These are phyloP conservation scores for Desmodus rotundus DNA, from an alignment of 2,113 vertebrate species.

Conservation along the genomic window DNA sequence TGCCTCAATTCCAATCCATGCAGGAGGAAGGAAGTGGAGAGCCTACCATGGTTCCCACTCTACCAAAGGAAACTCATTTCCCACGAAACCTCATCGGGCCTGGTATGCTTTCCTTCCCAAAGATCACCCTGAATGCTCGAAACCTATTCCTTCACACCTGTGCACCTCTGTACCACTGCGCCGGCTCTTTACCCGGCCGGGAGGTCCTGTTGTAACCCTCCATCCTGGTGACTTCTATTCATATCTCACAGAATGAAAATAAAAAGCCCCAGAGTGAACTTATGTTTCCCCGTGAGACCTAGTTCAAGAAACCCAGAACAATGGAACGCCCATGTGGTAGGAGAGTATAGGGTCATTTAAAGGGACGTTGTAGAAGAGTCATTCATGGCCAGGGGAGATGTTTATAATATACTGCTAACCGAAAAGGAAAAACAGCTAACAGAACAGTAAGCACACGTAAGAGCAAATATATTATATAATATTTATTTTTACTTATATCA, in stretches of 20 bases:
- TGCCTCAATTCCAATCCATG: neutral
- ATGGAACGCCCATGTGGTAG: no score
- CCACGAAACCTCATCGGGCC: neutral
- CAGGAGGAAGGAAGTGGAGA: neutral
- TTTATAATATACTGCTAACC: neutral
- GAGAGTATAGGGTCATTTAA: neutral
- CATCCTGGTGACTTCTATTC: neutral
- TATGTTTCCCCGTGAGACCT: neutral
- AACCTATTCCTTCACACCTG: neutral
- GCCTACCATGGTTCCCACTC: neutral
- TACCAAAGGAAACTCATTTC: neutral
- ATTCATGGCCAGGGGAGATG: neutral
- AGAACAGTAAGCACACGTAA: neutral
- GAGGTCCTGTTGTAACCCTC: neutral
- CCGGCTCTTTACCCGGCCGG: neutral
- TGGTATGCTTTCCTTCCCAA: neutral
- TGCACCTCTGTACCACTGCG: rapidly evolving
- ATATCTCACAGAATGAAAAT: neutral
- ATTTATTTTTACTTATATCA: neutral
- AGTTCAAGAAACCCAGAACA: neutral
- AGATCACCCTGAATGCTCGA: neutral
- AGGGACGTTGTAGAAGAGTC: neutral
- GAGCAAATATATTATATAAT: neutral
- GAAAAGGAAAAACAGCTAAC: neutral
- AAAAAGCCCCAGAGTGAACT: neutral